phyloP scores from a whole-genome alignment of 2,113 vertebrate species.

The Eptatretus burgeri region DNA sequence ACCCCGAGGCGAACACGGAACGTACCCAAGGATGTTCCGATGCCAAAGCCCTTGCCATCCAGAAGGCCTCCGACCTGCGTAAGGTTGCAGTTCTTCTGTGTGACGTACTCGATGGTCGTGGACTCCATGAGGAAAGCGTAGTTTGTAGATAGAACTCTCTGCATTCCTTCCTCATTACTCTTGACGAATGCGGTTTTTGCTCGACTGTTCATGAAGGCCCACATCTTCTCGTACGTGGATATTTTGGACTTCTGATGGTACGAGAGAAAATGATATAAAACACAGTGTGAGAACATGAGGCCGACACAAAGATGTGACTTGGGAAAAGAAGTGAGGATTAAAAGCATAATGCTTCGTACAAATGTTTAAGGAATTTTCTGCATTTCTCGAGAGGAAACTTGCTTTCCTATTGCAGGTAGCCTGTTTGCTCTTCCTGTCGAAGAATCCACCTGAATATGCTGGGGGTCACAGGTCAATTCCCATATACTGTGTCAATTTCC shows the following conservation, averaged over 20 bases:
- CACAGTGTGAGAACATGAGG: no score
- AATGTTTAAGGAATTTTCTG: no score
- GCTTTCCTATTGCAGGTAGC: no score
- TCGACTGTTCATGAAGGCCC: constrained; percentile 93
- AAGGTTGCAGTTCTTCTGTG: constrained; percentile 90
- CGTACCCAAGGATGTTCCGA: constrained; percentile 83
- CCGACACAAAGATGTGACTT: no score
- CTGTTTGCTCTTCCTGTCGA: no score
- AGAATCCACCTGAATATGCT: no score
- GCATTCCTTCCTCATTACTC: constrained; percentile 73
- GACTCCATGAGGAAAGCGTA: constrained; percentile 94
- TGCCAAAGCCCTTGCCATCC: constrained; percentile 87
- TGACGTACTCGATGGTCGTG: constrained; percentile 88
- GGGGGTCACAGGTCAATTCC: no score
- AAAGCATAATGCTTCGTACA: no score
- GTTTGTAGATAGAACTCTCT: constrained; percentile 64
- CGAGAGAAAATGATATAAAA: constrained; percentile 8
- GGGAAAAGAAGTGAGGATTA: no score
- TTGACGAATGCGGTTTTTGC: constrained; percentile 69
- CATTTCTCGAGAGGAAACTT: no score
- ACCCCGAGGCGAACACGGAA: background rate
- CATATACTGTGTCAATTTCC: no score
- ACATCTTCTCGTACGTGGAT: constrained; percentile 97
- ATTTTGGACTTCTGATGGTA: constrained; percentile 68
- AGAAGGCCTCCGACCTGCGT: constrained; percentile 89